phyloP scores from a whole-genome alignment of 2,888 invertebrate species.

The Brachypalpus laphriformis region DNA sequence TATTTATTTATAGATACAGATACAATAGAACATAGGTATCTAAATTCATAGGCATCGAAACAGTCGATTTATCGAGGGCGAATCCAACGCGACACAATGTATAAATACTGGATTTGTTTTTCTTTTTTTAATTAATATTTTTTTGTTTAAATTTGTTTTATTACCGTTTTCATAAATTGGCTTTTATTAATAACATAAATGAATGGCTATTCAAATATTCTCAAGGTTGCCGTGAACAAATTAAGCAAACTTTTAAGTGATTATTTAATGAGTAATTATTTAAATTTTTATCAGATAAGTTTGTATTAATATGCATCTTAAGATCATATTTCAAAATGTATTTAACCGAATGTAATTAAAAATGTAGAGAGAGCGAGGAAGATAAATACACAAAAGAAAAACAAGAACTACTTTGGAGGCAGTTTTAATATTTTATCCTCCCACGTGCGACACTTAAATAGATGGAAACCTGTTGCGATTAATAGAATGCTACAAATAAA shows the following conservation, averaged over 20 bases:
- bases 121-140: conserved; percentile 11
- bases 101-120: not conserved
- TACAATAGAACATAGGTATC: conserved; percentile 2
- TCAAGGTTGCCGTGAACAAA: conserved; percentile 32
- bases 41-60: conserved; percentile 15
- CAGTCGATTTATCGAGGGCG: conserved; percentile 15
- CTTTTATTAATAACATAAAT: conserved; percentile 35
- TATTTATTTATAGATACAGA: conserved; percentile 27
- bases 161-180: conserved; percentile 23
- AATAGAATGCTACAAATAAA: conserved; percentile 1
- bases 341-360: conserved; percentile 15
- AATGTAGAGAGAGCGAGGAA: not conserved
- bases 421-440: conserved; percentile 62
- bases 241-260: conserved; percentile 19
- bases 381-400: not conserved
- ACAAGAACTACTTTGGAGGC: conserved; percentile 36
- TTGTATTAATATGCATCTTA: conserved; percentile 3
- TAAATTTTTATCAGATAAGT: conserved; percentile 47
- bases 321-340: conserved; percentile 45
- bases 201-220: conserved; percentile 37
- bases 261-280: conserved; percentile 45
- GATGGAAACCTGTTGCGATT: conserved; percentile 57
- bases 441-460: conserved; percentile 42
- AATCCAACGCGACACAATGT: not conserved
- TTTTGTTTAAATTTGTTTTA: conserved; percentile 1